These are phyloP conservation scores for Halichondria panicea DNA, from an alignment of 37 sponge, comb jelly and placozoan genomes.

Conservation along the genomic window DNA sequence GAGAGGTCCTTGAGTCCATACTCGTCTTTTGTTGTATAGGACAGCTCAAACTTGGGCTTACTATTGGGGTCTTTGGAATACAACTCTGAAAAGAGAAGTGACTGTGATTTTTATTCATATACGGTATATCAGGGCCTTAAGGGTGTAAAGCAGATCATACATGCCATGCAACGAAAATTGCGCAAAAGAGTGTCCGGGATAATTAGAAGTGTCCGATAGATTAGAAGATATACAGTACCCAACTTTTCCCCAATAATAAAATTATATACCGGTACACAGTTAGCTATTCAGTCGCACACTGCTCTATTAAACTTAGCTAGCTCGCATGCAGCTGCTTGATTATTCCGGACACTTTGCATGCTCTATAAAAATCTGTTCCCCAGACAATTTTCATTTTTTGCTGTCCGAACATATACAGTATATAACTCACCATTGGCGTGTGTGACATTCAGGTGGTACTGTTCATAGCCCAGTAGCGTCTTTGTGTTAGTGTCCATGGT, in stretches of 20 bases:
- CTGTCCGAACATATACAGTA: neutral
- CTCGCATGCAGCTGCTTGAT: no score
- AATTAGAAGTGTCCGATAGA: no score
- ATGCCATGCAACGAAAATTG: no score
- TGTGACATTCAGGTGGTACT: constrained; percentile 76
- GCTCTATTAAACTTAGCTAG: no score
- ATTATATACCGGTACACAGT: no score
- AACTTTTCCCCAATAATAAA: no score
- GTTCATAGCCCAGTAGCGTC: constrained; percentile 63
- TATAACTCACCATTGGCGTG: constrained; percentile 62
- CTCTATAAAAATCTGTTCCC: neutral
- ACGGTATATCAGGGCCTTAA: no score
- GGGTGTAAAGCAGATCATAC: no score
- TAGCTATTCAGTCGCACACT: no score
- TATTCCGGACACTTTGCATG: neutral
- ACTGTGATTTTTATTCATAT: neutral
- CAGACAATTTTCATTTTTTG: no score
- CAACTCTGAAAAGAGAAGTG: constrained; percentile 7
- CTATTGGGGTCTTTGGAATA: constrained; percentile 8
- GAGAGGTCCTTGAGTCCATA: constrained; percentile 68
- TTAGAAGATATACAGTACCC: no score
- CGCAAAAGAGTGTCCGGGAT: no score
- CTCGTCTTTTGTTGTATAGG: constrained; percentile 49
- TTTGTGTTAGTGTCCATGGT: constrained; percentile 57
- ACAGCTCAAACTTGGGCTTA: constrained; percentile 38